A percentile compares a stretch with the other conserved stretches of the same genome.
Evolutionary conservation across 2,797 vertebrate species (phyloP).

Genomic region (Columba guinea): DNA sequence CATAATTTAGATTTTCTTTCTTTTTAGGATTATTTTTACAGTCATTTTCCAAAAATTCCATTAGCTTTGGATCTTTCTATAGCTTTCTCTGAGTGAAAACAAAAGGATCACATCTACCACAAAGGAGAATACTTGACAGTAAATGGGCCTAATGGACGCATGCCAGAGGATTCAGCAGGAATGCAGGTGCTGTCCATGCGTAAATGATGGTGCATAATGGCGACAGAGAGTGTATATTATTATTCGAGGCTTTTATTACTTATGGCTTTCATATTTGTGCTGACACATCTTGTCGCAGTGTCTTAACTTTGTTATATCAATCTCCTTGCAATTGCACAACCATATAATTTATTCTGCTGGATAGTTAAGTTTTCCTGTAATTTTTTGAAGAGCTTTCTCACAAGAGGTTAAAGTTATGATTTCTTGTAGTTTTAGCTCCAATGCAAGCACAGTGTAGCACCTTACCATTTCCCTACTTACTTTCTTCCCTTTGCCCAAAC

Average conservation of each 20-base stretch:
- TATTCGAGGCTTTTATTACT: constrained; percentile 22
- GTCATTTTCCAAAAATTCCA: not conserved
- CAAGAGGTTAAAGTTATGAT: not conserved
- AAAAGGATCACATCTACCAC: not conserved
- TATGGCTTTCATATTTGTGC: constrained; percentile 23
- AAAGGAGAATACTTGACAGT: not conserved
- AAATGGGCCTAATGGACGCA: constrained; percentile 52
- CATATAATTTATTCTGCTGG: not conserved
- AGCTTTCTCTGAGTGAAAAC: constrained; percentile 39
- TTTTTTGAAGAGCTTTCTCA: not conserved
- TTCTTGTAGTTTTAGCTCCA: not conserved
- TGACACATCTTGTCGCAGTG: not conserved
- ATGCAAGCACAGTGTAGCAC: not conserved
- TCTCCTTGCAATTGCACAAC: not conserved
- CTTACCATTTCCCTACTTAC: not conserved
- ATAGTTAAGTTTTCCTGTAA: not conserved
- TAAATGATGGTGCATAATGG: not conserved
- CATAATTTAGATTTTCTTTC: not conserved
- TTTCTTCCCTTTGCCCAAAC: not conserved
- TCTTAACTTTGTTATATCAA: not conserved
- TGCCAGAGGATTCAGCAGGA: constrained; percentile 30
- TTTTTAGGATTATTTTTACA: not conserved
- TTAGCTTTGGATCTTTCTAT: not conserved
- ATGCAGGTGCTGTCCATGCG: not conserved
- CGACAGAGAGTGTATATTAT: not conserved